Base-by-base conservation (phyloP, 2,888 invertebrate species). In the Ectropis crepuscularia region DNA sequence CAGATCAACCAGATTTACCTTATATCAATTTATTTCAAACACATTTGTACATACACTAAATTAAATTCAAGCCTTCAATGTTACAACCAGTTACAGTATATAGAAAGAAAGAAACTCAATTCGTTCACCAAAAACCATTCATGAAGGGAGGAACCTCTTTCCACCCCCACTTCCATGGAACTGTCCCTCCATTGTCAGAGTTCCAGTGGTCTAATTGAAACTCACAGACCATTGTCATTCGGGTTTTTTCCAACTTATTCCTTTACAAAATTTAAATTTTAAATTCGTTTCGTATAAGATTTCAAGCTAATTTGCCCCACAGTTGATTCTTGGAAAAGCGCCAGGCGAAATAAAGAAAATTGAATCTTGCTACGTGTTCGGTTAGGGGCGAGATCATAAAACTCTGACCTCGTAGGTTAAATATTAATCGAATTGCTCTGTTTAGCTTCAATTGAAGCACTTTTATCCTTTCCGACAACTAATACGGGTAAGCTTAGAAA, bases 201-300 rank as follows among this genome's bases (percentile, higher is more conserved):
- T 65, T 71, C 67, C 61, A 60, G 54, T 53, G 65, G 63, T 65
- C 69, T 71, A 69, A 71, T 73, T 70, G 73, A 69, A 73, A 71
- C 63, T 57, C 64, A 63, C 65, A 67, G 67, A 63, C 71, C 63
- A 67, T 69, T 68, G 70, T 69, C 66, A 53, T 67, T 60, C 39
- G 53, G 57, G 53, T 65, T 69, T 69, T 67, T 66, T 57, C 43
- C 51, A 61, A 65, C 57, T 68, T 62, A 61, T 67, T 68, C 51
- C 57, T 67, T 62, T 63, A 64, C 64, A 61, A 49, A 65, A 67
- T 67, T 67, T 65, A 61, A 69, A 66, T 66, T 67, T 67, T 38
- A 63, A 67, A 70, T 66, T 58, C 60, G 47, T 61, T 61, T 60
- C 58, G 60, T 57, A 65, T 61, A 64, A 59, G 54, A 63, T 61